phyloP scores from a whole-genome alignment of 2,797 vertebrate genomes.

The Varecia variegata region DNA sequence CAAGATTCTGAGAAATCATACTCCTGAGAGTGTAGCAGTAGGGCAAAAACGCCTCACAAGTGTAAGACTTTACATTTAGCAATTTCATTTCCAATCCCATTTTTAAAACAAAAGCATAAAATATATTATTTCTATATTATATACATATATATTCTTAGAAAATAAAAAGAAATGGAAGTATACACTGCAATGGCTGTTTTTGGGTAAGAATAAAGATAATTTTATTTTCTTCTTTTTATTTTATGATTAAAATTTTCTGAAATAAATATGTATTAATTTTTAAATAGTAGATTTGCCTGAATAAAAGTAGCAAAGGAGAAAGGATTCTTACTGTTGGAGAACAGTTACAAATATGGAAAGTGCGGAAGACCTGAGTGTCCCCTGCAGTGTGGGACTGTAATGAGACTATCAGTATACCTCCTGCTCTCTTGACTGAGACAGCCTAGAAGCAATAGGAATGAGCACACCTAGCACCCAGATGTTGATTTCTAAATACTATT shows the following conservation, averaged over 20 bases:
- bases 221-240: background rate
- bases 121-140: background rate
- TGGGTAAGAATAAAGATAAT: background rate
- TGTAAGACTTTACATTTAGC: background rate
- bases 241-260: background rate
- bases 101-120: slow-evolving; percentile 20
- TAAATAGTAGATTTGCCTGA: slow-evolving; percentile 3
- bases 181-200: background rate
- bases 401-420: background rate
- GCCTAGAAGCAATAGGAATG: background rate
- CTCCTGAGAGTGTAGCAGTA: background rate
- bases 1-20: background rate
- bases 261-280: background rate
- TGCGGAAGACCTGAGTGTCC: background rate
- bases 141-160: background rate
- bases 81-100: background rate
- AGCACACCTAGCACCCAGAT: background rate
- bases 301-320: background rate
- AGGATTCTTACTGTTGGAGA: background rate
- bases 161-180: background rate
- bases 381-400: background rate
- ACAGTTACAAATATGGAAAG: background rate
- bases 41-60: background rate
- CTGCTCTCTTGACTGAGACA: background rate
- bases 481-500: background rate